phyloP scores from a whole-genome alignment of 2,888 invertebrate genomes.

The Blastobasis adustella region DNA sequence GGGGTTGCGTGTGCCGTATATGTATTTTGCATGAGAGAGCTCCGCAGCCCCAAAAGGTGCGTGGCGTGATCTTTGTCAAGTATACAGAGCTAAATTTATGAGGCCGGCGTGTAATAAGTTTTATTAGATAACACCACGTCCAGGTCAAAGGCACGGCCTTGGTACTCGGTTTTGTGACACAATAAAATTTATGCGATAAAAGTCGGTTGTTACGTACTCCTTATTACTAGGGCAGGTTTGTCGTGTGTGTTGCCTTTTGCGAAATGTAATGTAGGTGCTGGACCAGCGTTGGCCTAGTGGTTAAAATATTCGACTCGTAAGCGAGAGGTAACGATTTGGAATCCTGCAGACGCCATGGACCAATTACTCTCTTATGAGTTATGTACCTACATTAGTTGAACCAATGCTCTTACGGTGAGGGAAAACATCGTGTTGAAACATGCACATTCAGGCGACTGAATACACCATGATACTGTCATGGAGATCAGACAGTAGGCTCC shows the following conservation, averaged over 20 bases:
- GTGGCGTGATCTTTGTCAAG: constrained; percentile 35
- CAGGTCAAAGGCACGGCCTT: constrained; percentile 13
- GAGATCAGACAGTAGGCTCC: no score
- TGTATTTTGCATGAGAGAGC: constrained; percentile 44
- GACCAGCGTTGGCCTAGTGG: no score
- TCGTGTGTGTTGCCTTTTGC: background rate
- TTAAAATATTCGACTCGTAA: no score
- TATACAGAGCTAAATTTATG: constrained; percentile 35
- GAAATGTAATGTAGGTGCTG: no score
- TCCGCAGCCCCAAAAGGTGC: constrained; percentile 33
- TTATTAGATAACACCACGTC: constrained; percentile 26
- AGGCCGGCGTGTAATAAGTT: constrained; percentile 28
- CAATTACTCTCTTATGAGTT: no score
- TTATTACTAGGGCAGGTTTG: constrained; percentile 2
- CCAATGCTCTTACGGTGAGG: no score
- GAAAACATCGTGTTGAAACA: no score
- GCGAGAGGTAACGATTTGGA: no score
- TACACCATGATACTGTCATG: no score
- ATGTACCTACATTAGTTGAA: no score
- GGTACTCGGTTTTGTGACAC: constrained; percentile 6
- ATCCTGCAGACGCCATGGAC: no score
- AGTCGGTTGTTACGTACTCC: constrained; percentile 2
- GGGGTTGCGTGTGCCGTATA: constrained; percentile 35
- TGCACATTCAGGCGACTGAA: no score
- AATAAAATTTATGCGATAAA: constrained; percentile 6